Evolutionary conservation across 37 sponge, comb jelly and placozoan species (phyloP), one percentile per base, ranked within the genome.

Genomic region (Aplysina aerophoba): DNA sequence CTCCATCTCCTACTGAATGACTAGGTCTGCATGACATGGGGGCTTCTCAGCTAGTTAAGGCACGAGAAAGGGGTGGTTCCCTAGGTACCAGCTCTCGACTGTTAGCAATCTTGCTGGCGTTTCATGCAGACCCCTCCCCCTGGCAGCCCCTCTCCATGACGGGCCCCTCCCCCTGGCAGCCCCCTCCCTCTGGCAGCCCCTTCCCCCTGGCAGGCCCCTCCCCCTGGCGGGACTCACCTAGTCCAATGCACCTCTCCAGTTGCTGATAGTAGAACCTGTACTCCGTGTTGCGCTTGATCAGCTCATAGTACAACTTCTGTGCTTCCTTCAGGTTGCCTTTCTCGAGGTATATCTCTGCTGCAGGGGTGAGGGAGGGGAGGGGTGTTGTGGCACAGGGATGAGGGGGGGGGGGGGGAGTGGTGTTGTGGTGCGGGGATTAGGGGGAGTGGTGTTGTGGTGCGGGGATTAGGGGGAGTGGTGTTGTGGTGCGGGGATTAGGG

Each of bases 261-360:
- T 41, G n/a, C 77, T 90, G 81, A 38, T 85, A 89, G 82, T 99
- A 99, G 15, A 27, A 4, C 25, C 33, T 55, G 81, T 97, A 97
- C 68, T 93, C 96, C 22, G 99, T 92, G 74, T 99, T 99, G 2
- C 95, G 55, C 25, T 86, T 39, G 28, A 97, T 81, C 56, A 99
- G 91, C 16, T 88, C 82, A 21, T 85, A 59, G 68, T 91, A 97
- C 15, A 94, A 37, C 19, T 54, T 13, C 55, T 89, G 93, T n/a
- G 97, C 97, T 24, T 97, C 93, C 35, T 66, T 61, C n/a, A 83
- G 20, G 4, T 81, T 79, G 3, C 85, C 90, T 37, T 71, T 35
- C 25, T 79, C 71, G 34, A 92, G 15, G 38, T 68, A 86, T 3
- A 96, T 82, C 41, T 92, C 83, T 33, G 92, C 99, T 97, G 81